These are phyloP conservation scores for Patella depressa DNA, from an alignment of 2,888 invertebrate genomes.

Conservation along the genomic window DNA sequence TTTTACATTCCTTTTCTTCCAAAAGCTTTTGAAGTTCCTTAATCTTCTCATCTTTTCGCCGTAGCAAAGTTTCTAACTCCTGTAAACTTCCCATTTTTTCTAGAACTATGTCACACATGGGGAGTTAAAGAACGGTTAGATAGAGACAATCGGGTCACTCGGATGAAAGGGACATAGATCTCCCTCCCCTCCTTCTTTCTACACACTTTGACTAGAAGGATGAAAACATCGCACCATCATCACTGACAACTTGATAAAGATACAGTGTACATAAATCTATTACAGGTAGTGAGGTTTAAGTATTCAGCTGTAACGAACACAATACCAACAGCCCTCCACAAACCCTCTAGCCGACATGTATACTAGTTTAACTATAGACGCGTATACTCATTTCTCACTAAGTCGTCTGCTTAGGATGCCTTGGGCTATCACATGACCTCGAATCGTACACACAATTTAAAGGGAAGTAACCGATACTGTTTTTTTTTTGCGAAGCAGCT, in stretches of 20 bases:
- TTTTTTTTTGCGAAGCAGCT: no score
- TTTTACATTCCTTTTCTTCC: constrained; percentile 58
- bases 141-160: no score
- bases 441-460: neutral
- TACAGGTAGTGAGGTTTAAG: no score
- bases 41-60: constrained; percentile 83
- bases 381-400: neutral
- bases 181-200: no score
- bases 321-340: no score
- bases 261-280: no score
- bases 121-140: neutral
- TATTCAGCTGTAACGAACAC: no score
- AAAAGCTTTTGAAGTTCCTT: constrained; percentile 80
- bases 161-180: no score
- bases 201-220: no score
- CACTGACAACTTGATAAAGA: no score
- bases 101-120: constrained; percentile 6
- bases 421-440: constrained; percentile 5
- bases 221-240: no score
- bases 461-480: neutral
- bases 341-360: neutral
- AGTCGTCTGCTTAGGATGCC: constrained; percentile 5
- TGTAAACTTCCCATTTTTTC: constrained; percentile 54
- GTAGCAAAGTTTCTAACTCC: constrained; percentile 75
- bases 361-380: constrained; percentile 5